Conservation (phyloP, 2,888 invertebrate species). For the Oligia latruncula region DNA sequence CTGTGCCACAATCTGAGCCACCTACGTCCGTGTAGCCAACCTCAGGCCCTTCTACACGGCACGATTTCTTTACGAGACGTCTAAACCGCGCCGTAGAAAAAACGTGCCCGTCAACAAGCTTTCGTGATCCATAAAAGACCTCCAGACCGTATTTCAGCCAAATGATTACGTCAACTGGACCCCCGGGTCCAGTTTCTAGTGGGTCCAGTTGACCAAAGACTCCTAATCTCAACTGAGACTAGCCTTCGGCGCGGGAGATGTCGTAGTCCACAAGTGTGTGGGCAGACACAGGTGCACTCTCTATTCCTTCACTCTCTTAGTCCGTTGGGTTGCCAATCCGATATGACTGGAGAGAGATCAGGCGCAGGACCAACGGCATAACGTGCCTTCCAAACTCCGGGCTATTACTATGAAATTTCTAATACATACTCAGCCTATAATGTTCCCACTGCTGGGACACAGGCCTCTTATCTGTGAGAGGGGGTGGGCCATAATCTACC, state of each 20-base stretch:
- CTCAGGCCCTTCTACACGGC: neutral
- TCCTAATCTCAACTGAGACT: neutral
- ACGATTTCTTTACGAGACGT: neutral
- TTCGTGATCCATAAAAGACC: neutral
- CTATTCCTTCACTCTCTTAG: neutral
- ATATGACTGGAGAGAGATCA: too few relatives aligned
- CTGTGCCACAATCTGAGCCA: conserved; percentile 45
- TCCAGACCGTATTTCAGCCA: neutral
- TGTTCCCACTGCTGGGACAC: too few relatives aligned
- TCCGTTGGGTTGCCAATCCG: neutral
- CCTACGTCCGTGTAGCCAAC: conserved; percentile 10
- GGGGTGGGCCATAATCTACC: too few relatives aligned
- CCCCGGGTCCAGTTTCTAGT: too few relatives aligned
- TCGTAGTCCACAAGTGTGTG: too few relatives aligned
- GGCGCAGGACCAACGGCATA: too few relatives aligned
- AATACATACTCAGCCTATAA: neutral
- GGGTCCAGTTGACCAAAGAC: too few relatives aligned
- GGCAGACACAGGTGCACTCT: neutral
- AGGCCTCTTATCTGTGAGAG: too few relatives aligned
- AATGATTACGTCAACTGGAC: too few relatives aligned
- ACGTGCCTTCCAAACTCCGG: neutral
- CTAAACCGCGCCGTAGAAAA: neutral
- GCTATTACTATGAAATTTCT: neutral
- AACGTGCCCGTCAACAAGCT: neutral
- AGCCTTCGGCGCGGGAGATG: too few relatives aligned